phyloP scores from a whole-genome alignment of 1,140 invertebrate species.

The Camponotus vicinus region DNA sequence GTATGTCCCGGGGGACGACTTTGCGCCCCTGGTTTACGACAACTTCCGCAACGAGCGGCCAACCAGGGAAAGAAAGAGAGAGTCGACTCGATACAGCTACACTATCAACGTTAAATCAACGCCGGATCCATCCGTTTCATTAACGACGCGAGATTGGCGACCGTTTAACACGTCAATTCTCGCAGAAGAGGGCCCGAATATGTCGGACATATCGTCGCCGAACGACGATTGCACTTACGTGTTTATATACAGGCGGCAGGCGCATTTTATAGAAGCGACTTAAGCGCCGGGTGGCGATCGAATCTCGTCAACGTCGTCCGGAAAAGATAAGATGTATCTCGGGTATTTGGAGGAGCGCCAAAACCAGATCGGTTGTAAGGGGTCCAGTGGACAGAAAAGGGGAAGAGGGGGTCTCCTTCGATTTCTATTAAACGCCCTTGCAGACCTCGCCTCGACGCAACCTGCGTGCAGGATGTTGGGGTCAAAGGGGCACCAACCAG shows the following conservation, averaged over 20 bases:
- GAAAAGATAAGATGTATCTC: slow-evolving; percentile 67
- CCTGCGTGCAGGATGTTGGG: slow-evolving; percentile 68
- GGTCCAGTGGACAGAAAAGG: background rate
- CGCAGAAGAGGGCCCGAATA: background rate
- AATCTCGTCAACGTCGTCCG: slow-evolving; percentile 67
- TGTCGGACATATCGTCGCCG: background rate
- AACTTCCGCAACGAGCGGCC: background rate
- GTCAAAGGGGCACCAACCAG: slow-evolving; percentile 61
- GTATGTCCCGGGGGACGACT: background rate
- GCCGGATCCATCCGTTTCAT: slow-evolving; percentile 49
- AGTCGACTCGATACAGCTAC: background rate
- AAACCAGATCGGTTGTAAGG: slow-evolving; percentile 60
- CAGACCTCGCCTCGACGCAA: slow-evolving; percentile 59
- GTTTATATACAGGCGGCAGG: background rate
- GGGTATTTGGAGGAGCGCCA: slow-evolving; percentile 63
- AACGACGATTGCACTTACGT: background rate
- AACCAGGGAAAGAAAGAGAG: too few species aligned
- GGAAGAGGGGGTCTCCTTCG: slow-evolving; percentile 61
- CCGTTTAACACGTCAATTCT: slow-evolving; percentile 19
- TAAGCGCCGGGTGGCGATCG: slow-evolving; percentile 13
- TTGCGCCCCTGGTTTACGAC: slow-evolving; percentile 16
- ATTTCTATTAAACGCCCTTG: slow-evolving; percentile 73
- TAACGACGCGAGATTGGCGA: slow-evolving; percentile 43
- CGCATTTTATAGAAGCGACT: slow-evolving; percentile 31
- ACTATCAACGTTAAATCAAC: slow-evolving; percentile 26